Evolutionary conservation across 2,797 vertebrate species (phyloP).

Genomic region (Esox lucius): DNA sequence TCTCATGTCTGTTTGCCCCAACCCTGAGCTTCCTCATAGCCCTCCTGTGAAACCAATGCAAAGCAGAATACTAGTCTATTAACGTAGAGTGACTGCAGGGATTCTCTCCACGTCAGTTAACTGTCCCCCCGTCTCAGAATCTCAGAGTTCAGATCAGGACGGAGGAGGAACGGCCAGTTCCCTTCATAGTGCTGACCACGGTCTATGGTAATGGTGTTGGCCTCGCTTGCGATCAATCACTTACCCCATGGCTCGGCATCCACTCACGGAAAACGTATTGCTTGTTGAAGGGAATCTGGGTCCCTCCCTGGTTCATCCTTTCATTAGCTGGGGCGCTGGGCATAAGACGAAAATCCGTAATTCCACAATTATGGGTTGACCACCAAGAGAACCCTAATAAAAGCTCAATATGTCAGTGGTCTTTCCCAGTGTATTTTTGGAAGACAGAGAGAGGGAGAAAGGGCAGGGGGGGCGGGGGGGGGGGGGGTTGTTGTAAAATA

Average conservation of each 20-base stretch:
- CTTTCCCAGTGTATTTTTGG: neutral
- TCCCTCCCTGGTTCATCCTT: constrained; percentile 10
- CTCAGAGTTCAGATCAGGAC: constrained; percentile 37
- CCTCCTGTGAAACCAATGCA: too few relatives aligned
- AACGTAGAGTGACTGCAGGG: too few relatives aligned
- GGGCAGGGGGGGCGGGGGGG: neutral
- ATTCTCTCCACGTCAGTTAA: neutral
- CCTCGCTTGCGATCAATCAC: constrained; percentile 22
- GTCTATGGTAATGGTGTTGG: constrained; percentile 32
- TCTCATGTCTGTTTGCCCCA: too few relatives aligned
- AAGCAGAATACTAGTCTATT: too few relatives aligned
- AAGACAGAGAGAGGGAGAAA: neutral
- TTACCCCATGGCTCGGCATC: constrained; percentile 14
- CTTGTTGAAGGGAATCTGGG: constrained; percentile 10
- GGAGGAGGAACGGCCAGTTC: constrained; percentile 21
- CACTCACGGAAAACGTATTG: constrained; percentile 21
- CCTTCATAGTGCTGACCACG: constrained; percentile 37
- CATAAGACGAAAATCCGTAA: neutral
- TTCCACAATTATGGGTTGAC: too few relatives aligned
- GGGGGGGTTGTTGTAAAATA: neutral
- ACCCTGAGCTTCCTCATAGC: too few relatives aligned
- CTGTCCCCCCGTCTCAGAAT: neutral
- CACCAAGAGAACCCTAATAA: neutral
- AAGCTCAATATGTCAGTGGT: neutral
- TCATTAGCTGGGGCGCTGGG: constrained; percentile 14